Evolutionary conservation across 2,797 vertebrate genomes (phyloP), one percentile per base, ranked within the genome.

Genomic region (Chelon labrosus): DNA sequence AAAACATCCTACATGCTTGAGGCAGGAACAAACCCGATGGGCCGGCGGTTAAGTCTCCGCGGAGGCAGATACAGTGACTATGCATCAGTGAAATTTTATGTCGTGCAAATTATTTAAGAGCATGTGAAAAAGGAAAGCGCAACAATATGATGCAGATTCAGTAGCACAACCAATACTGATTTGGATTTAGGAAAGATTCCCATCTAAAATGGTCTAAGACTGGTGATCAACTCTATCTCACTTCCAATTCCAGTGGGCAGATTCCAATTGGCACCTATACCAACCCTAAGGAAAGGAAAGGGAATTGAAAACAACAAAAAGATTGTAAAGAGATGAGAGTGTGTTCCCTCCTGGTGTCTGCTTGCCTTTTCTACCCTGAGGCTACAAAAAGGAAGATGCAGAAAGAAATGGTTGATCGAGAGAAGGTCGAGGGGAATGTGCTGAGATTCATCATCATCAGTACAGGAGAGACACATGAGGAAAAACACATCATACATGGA

Each of bases 361-460:
- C 80, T 79, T 53, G 83, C 77, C 75, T 70, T 73, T 83, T 82
- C 65, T 88, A 78, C 87, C 90, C 86, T 41, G 69, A 57, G 82
- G 91, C 80, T 65, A 85, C 72, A 71, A 55, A 71, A 70, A 74
- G 62, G 65, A 79, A 80, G 50, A 77, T 71, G 69, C 57, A 77
- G 46, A 74, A 73, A 84, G 25, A 83, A 73, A 77, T 25, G 14
- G 14, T 37, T 39, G 3, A 31, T 47, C 37, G 49, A 53, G 17
- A 52, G 41, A 61, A 65, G 44, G 51, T 22, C 41, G 35, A n/a
- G 65, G 68, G 35, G 59, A 75, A 65, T 52, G 31, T 86, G 88
- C 88, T 91, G 88, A 75, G 85, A 91, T 89, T 90, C 86, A 90
- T 92, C 88, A 91, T 83, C 83, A 92, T 89, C 80, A 77, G 65